These are phyloP conservation scores for Bradypodion pumilum DNA, from an alignment of 2,797 vertebrate species.

Conservation along the genomic window DNA sequence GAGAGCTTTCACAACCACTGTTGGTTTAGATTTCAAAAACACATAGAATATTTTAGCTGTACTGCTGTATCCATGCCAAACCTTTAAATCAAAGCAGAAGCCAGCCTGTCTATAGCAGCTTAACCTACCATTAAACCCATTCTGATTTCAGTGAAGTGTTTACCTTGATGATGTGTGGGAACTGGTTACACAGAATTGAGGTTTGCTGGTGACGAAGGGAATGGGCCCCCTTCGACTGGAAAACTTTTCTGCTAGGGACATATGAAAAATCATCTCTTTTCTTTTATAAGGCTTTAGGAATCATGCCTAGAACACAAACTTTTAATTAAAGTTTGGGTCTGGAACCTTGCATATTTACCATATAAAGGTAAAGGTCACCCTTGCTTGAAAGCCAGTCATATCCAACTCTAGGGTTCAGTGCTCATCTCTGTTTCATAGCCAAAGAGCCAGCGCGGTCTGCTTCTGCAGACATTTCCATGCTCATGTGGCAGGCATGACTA, in stretches of 20 bases:
- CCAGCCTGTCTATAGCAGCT: conserved; percentile 7
- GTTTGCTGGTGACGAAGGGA: background rate
- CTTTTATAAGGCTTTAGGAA: too few species aligned
- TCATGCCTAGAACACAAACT: too few species aligned
- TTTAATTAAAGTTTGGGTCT: too few species aligned
- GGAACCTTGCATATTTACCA: too few species aligned
- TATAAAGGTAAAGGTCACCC: too few species aligned
- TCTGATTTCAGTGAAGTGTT: background rate
- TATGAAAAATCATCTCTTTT: too few species aligned
- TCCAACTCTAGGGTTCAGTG: too few species aligned
- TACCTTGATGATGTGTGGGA: conserved; percentile 4
- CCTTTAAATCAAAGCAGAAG: conserved; percentile 32
- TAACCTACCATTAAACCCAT: conserved; percentile 13
- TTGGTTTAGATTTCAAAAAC: conserved; percentile 2
- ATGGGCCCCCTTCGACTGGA: conserved; percentile 7
- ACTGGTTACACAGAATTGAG: background rate
- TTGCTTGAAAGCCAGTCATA: too few species aligned
- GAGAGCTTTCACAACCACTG: background rate
- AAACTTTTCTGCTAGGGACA: background rate
- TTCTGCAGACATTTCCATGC: too few species aligned
- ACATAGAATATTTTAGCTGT: background rate
- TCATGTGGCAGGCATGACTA: too few species aligned
- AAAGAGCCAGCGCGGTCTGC: too few species aligned
- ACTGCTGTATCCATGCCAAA: background rate
- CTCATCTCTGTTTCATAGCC: too few species aligned